Conservation (phyloP, 2,113 vertebrate species). For the Dolichotis patagonum region DNA sequence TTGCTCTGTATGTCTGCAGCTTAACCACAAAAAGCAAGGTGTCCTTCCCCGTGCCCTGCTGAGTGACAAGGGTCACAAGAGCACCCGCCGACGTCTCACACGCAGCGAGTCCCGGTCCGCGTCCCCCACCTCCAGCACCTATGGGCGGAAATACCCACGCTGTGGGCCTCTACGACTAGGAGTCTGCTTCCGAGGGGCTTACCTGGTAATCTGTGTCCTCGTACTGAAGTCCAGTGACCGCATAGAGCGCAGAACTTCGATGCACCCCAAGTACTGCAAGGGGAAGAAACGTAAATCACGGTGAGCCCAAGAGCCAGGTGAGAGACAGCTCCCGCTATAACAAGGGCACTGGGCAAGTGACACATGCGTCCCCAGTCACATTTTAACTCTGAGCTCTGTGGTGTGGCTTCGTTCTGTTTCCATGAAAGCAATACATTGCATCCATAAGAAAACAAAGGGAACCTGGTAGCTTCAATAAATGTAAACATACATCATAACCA, state of each 20-base stretch:
- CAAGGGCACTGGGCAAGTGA: not conserved
- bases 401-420: not conserved
- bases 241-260: slow-evolving; percentile 91
- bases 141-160: not conserved
- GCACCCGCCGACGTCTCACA: not conserved
- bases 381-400: not conserved
- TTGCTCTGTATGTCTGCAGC: not conserved
- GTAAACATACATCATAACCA: not conserved
- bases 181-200: slow-evolving; percentile 73
- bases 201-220: slow-evolving; percentile 91
- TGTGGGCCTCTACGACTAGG: not conserved
- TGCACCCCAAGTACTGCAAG: slow-evolving; percentile 90
- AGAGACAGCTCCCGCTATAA: not conserved
- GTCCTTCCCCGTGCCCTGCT: not conserved
- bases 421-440: not conserved
- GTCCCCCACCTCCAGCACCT: not conserved
- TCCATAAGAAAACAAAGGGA: not conserved
- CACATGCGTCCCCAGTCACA: not conserved
- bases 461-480: not conserved
- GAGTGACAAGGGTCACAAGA: not conserved
- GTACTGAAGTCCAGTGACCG: slow-evolving; percentile 91
- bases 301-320: slow-evolving; percentile 6
- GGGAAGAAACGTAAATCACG: slow-evolving; percentile 71
- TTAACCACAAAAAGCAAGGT: not conserved
- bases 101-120: not conserved